Base-by-base conservation (phyloP, 2,113 vertebrate genomes). In the Nycticryphes semicollaris region DNA sequence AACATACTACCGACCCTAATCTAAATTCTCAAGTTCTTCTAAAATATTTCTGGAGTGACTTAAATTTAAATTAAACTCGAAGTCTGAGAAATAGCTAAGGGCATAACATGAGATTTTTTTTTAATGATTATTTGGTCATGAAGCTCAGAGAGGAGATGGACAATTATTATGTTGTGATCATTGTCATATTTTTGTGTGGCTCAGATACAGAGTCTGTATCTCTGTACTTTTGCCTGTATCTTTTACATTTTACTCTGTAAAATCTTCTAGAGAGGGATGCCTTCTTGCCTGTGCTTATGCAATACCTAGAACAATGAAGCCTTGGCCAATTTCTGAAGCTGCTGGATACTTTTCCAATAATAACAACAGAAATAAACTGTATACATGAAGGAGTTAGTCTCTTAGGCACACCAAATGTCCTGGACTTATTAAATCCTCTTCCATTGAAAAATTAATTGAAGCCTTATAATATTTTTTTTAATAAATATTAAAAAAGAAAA, bases 381-480 rank as follows among this genome's bases (percentile, higher is more conserved):
- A 60, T 60, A 77, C 73, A 64, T 59, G 2, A 87, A 91, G 53
- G n/a, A 51, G 1, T 57, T 54, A 50, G 13, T 54, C 21, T 70
- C 14, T 45, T 59, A 50, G 33, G 10, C 5, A 48, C 17, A 50
- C 9, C 7, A 80, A 88, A 56, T 1, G 1, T 69, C n/a, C 7
- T 0, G 3, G 14, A 78, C 4, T 50, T 16, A 31, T 69, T 69
- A 87, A 82, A 72, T 4, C 0, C 3, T 53, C 28, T 70, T 4
- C 33, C 7, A 60, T 0, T 57, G 12, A 72, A 94, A 93, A 85
- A 63, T 15, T 3, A 4, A 14, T 67, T 2, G 43, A 68, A 93
- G 2, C 1, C 3, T 80, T 48, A 1, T 27, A 30, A 81, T 43
- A 2, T 4, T 21, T 3, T 28, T 4, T 2, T 37, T 62, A 60